Conservation (phyloP, 2,797 vertebrate species). For the Gastrophryne carolinensis region DNA sequence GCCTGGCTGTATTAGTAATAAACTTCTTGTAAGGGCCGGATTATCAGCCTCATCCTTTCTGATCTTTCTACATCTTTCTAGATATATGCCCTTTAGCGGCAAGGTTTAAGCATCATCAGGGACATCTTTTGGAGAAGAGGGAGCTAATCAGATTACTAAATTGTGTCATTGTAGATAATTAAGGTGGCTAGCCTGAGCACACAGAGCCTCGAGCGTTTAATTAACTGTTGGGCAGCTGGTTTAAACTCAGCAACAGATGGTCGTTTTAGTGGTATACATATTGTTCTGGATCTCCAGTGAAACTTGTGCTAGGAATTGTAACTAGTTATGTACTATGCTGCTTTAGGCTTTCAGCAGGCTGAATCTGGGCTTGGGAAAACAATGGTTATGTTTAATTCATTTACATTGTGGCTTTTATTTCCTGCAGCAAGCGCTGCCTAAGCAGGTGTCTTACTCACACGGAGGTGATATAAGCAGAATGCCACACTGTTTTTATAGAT, state of each 20-base stretch:
- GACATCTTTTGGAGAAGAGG: background rate
- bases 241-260: slow-evolving; percentile 21
- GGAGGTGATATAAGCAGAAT: slow-evolving; percentile 2
- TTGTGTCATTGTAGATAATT: slow-evolving; percentile 48
- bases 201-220: slow-evolving; percentile 50
- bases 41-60: background rate
- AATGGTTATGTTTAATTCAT: slow-evolving; percentile 6
- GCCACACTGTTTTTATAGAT: slow-evolving; percentile 23
- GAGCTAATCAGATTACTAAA: slow-evolving; percentile 47
- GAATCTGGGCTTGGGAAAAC: background rate
- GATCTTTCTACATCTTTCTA: slow-evolving; percentile 10
- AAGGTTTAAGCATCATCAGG: slow-evolving; percentile 7
- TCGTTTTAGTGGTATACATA: slow-evolving; percentile 37
- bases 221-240: slow-evolving; percentile 44
- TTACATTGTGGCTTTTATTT: slow-evolving; percentile 13
- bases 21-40: background rate
- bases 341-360: slow-evolving; percentile 8
- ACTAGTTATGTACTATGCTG: slow-evolving; percentile 17
- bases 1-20: too few relatives aligned
- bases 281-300: slow-evolving; percentile 21
- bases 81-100: slow-evolving; percentile 6
- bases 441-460: slow-evolving; percentile 1
- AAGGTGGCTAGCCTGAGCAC: slow-evolving; percentile 42
- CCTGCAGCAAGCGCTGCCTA: background rate
- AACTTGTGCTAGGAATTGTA: slow-evolving; percentile 25